Evolutionary conservation across 2,888 invertebrate species (phyloP).

Genomic region (Camponotus fellah): DNA sequence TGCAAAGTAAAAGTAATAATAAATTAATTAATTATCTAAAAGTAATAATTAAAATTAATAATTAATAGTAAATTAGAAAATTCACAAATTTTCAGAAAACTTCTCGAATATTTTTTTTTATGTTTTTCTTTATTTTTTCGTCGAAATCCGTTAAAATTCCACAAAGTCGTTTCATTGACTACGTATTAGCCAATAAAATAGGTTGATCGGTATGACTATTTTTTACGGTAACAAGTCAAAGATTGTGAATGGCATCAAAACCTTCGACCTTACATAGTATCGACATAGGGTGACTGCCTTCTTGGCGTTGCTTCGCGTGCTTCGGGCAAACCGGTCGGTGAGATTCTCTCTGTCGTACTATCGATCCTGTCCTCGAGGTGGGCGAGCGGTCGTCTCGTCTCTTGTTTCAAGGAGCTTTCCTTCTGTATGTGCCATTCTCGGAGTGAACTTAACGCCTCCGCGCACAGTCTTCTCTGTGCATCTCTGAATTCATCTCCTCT

Average conservation of each 20-base stretch:
- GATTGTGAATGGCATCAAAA: slow-evolving; percentile 25
- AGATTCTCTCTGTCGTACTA: slow-evolving; percentile 54
- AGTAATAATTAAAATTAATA: neutral
- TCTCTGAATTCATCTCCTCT: neutral
- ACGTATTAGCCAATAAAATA: slow-evolving; percentile 14
- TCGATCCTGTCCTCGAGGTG: slow-evolving; percentile 56
- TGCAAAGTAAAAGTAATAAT: neutral
- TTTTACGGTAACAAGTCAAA: neutral
- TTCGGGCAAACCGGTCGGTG: slow-evolving; percentile 45
- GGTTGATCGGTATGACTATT: neutral
- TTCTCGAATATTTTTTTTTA: neutral
- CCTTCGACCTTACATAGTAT: slow-evolving; percentile 55
- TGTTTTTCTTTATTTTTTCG: neutral
- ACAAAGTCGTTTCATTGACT: neutral
- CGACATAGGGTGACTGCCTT: slow-evolving; percentile 39
- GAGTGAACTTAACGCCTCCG: slow-evolving; percentile 13
- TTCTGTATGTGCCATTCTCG: neutral
- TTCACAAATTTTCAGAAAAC: neutral
- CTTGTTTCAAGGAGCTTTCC: neutral
- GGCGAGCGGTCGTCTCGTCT: neutral
- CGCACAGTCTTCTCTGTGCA: too few relatives aligned
- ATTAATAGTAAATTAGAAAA: neutral
- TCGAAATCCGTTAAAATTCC: neutral
- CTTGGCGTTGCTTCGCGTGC: slow-evolving; percentile 32
- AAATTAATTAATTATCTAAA: neutral